Conservation (phyloP, 2,113 vertebrate genomes). For the Mohoua ochrocephala region DNA sequence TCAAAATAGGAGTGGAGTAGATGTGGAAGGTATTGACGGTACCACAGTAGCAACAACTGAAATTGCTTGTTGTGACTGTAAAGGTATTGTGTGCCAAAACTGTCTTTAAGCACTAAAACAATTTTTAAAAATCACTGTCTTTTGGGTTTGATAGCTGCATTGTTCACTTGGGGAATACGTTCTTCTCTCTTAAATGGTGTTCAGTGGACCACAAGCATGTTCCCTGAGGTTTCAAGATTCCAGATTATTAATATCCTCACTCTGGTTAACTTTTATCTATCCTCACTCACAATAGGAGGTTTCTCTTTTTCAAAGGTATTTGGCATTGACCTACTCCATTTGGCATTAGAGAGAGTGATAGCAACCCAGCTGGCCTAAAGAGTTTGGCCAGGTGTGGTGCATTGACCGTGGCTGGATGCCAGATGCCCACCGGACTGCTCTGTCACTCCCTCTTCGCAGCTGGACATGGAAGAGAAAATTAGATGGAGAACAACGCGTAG, state of each 20-base stretch:
- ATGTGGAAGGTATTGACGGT: not conserved
- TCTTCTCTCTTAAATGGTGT: not conserved
- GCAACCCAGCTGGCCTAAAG: not conserved
- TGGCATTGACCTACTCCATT: not conserved
- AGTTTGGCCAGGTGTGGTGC: not conserved
- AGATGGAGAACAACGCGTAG: fast-evolving
- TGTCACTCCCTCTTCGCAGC: not conserved
- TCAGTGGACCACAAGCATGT: not conserved
- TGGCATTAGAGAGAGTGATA: not conserved
- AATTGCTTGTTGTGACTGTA: not conserved
- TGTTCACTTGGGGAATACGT: not conserved
- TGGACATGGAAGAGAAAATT: not conserved
- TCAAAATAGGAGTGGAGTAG: not conserved
- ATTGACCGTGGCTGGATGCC: not conserved
- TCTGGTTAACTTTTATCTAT: not conserved
- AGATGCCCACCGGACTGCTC: not conserved
- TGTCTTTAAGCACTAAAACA: not conserved
- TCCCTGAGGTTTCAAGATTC: not conserved
- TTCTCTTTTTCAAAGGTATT: not conserved
- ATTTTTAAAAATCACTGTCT: not conserved
- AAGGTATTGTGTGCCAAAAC: not conserved
- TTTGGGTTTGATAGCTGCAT: not conserved
- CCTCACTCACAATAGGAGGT: not conserved
- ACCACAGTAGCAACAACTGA: not conserved
- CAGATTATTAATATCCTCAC: not conserved